Evolutionary conservation across 2,888 invertebrate genomes (phyloP).

Genomic region (Automeris io): DNA sequence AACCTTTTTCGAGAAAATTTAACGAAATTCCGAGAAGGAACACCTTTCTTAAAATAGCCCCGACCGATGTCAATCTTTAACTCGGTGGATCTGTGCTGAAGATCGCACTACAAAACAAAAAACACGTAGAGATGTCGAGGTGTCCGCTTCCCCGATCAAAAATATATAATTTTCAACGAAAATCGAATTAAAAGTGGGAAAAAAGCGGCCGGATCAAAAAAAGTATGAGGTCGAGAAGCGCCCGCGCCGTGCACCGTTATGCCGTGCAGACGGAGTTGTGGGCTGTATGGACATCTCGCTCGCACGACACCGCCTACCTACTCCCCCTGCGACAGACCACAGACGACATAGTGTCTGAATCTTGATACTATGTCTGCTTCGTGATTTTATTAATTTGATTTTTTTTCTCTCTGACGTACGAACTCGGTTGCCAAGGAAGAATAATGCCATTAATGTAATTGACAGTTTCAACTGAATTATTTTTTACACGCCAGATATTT

Average conservation of each 20-base stretch:
- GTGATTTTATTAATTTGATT: neutral
- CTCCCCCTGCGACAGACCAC: constrained; percentile 48
- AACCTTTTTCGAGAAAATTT: constrained; percentile 25
- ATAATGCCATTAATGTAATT: neutral
- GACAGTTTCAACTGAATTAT: too few relatives aligned
- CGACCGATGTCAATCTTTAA: neutral
- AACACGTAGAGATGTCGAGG: constrained; percentile 20
- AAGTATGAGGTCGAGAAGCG: constrained; percentile 45
- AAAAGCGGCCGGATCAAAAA: constrained; percentile 40
- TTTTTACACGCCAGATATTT: too few relatives aligned
- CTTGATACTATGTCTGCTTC: constrained; percentile 46
- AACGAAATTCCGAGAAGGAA: constrained; percentile 27
- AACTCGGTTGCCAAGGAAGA: neutral
- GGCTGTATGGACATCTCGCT: constrained; percentile 35
- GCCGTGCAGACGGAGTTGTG: constrained; percentile 22
- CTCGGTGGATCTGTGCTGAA: constrained; percentile 2
- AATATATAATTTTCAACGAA: constrained; percentile 40
- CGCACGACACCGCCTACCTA: constrained; percentile 53
- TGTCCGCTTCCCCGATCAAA: constrained; percentile 24
- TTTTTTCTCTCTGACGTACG: neutral
- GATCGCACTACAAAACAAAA: constrained; percentile 9
- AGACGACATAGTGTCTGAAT: constrained; percentile 27
- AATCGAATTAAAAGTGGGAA: constrained; percentile 48
- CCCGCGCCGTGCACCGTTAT: constrained; percentile 55
- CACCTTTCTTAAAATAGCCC: constrained; percentile 27